These are phyloP conservation scores for Cephus runcator DNA, from an alignment of 2,888 invertebrate species.

Conservation along the genomic window DNA sequence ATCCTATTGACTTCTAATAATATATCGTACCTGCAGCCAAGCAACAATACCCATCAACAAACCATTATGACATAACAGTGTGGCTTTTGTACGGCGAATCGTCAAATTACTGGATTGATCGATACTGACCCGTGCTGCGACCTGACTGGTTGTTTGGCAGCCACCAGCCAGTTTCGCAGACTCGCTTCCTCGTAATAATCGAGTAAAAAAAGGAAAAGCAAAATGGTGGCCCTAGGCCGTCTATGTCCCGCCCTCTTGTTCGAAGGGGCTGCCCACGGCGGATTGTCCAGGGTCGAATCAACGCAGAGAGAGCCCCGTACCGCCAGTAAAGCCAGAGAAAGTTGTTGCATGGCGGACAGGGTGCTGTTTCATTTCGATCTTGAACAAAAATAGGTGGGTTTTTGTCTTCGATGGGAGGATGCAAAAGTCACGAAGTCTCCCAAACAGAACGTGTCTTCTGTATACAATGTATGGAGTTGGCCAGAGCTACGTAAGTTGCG, in stretches of 20 bases:
- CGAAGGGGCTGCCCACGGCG: background rate
- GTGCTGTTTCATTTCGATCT: too few relatives aligned
- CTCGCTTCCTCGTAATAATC: conserved; percentile 23
- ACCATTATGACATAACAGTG: conserved; percentile 42
- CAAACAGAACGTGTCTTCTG: too few relatives aligned
- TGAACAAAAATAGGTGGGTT: too few relatives aligned
- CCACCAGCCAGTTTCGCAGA: conserved; percentile 22
- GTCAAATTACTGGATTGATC: conserved; percentile 47
- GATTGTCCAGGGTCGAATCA: conserved; percentile 6
- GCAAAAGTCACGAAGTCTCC: too few relatives aligned
- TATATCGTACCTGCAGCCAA: conserved; percentile 17
- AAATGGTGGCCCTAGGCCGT: conserved; percentile 34
- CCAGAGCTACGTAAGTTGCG: too few relatives aligned
- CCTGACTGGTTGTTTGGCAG: conserved; percentile 14
- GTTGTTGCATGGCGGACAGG: too few relatives aligned
- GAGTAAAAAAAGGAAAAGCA: conserved; percentile 32
- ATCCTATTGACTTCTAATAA: too few relatives aligned
- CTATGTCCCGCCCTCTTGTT: conserved; percentile 19
- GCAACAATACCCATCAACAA: conserved; percentile 45
- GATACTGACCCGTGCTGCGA: conserved; percentile 29
- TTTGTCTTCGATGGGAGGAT: too few relatives aligned
- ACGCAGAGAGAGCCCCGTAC: background rate
- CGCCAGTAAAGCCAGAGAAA: too few relatives aligned
- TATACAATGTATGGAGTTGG: too few relatives aligned
- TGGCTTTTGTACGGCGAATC: conserved; percentile 34